Base-by-base conservation (phyloP, 1,140 invertebrate species). In the Rhynchophorus ferrugineus region DNA sequence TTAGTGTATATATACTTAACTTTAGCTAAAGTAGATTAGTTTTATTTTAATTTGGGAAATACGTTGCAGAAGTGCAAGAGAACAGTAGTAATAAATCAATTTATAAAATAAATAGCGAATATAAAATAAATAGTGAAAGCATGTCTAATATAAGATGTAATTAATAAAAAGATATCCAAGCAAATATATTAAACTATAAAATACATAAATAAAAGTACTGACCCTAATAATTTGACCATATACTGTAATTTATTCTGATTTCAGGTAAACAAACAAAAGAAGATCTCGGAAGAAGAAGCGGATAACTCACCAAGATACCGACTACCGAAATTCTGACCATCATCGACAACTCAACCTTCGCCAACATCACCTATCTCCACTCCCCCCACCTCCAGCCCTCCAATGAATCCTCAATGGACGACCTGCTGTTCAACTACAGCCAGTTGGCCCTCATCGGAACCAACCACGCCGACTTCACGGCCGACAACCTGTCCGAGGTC, bases 371-470 rank as follows among this genome's bases (percentile, higher is more conserved):
- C 29, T 19, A 33, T 17, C 21, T 13, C 7, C 47, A n/a, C 45
- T 47, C 2, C 8, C 29, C 24, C 5, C 24, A 5, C 5, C 5
- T 29, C 24, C 24, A 8, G 33, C 42, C 43, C 46, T 36, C 44
- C 57, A 61, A 61, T 63, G 60, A 54, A 17, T 56, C 50, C 36
- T 57, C 58, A 44, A 63, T 63, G 61, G 61, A 63, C 34, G 56
- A 56, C 29, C 36, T 54, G 3, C n/a, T 58, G 22, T 56, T 60
- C 55, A 63, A 63, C 52, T 54, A 58, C 43, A 61, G 58, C 36
- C 61, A 63, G 36, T 49, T 60, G 44, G 60, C 61, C n/a, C 43
- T 61, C 42, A 57, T 47, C 51, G 51, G 54, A 21, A 61, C 51
- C 33, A 63, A 65, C 45, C 55, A 54, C 33, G 51, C 49, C 9